Evolutionary conservation across 2,888 invertebrate species (phyloP).

Genomic region (Mallateleia sp.): DNA sequence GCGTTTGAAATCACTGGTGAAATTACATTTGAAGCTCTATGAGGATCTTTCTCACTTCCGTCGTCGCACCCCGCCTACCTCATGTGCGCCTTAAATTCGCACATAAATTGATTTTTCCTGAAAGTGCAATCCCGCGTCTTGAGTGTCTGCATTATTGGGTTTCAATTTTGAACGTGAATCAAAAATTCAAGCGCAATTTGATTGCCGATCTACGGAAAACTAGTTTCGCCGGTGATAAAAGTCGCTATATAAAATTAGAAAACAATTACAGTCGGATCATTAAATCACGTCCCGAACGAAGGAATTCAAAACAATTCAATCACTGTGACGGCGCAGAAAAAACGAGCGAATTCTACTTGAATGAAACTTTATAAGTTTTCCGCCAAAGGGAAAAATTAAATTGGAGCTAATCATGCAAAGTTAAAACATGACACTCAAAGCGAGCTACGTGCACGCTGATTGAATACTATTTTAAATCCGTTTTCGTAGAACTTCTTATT

Average conservation of each 20-base stretch:
- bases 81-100: conserved; percentile 1
- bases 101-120: conserved; percentile 19
- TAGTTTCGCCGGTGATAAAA: background rate
- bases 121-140: conserved; percentile 11
- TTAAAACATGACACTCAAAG: conserved; percentile 30
- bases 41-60: background rate
- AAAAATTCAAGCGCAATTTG: conserved; percentile 20
- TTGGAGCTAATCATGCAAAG: conserved; percentile 38
- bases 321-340: background rate
- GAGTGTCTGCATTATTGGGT: conserved; percentile 18
- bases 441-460: conserved; percentile 28
- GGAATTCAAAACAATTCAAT: conserved; percentile 21
- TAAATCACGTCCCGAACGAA: background rate
- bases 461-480: conserved; percentile 17
- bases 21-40: background rate
- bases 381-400: conserved; percentile 21
- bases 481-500: conserved; percentile 15
- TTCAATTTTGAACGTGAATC: conserved; percentile 1
- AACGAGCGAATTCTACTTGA: conserved; percentile 10
- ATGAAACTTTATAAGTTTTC: conserved; percentile 18
- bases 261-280: conserved; percentile 20
- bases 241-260: background rate
- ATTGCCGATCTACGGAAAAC: background rate
- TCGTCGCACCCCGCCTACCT: background rate
- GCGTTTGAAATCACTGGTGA: too few species aligned